Evolutionary conservation across 2,797 vertebrate genomes (phyloP).

Genomic region (Artibeus lituratus): DNA sequence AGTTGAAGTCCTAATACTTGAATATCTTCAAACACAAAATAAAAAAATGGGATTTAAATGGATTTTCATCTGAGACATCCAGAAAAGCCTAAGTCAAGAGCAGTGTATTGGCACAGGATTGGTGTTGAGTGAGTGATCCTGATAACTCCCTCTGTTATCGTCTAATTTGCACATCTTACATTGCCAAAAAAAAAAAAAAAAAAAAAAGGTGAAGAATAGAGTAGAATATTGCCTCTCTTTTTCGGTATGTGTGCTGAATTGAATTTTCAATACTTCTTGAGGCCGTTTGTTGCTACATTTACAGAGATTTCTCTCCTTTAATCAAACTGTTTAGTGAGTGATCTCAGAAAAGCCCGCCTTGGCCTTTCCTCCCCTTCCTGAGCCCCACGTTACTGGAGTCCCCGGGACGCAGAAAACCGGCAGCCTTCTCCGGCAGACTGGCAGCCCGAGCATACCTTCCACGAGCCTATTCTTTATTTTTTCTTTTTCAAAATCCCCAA

Average conservation of each 20-base stretch:
- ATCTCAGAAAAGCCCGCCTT: not conserved
- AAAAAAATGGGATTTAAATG: not conserved
- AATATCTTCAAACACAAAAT: not conserved
- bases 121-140: not conserved
- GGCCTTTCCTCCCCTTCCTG: not conserved
- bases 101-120: not conserved
- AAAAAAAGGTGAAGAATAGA: not conserved
- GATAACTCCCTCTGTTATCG: not conserved
- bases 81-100: not conserved
- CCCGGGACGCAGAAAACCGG: fast-evolving
- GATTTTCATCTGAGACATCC: not conserved
- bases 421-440: not conserved
- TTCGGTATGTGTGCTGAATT: not conserved
- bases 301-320: not conserved
- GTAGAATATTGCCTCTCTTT: not conserved
- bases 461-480: not conserved
- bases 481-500: not conserved
- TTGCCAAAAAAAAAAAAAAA: not conserved
- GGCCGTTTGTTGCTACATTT: not conserved
- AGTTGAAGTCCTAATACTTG: not conserved
- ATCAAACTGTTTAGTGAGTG: not conserved
- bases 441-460: not conserved
- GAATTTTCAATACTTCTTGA: not conserved
- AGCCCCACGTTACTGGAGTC: fast-evolving
- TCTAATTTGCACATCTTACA: not conserved